phyloP scores from a whole-genome alignment of 2,888 invertebrate genomes.

The Cistogaster globosa region DNA sequence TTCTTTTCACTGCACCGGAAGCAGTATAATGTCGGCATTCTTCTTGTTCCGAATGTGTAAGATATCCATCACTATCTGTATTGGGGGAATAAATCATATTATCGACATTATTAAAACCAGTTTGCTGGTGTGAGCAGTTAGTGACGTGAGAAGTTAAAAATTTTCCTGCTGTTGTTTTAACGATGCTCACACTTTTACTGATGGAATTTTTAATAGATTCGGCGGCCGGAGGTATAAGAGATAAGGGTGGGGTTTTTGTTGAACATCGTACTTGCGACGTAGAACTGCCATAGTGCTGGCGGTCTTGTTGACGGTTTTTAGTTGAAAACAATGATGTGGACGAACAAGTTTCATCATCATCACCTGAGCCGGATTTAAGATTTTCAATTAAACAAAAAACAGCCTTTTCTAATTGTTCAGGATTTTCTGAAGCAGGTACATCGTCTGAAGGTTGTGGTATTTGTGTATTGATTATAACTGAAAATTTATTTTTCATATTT shows the following conservation, averaged over 20 bases:
- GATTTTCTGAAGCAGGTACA: constrained; percentile 87
- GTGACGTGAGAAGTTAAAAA: constrained; percentile 74
- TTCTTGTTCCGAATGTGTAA: constrained; percentile 26
- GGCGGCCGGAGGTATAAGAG: constrained; percentile 82
- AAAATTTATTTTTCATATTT: constrained; percentile 92
- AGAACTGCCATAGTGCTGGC: constrained; percentile 55
- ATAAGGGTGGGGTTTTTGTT: constrained; percentile 80
- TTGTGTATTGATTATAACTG: constrained; percentile 86
- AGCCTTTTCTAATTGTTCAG: constrained; percentile 87
- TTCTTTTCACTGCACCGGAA: constrained; percentile 54
- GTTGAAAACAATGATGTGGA: constrained; percentile 30
- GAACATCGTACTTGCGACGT: constrained; percentile 64
- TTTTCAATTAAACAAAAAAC: constrained; percentile 88
- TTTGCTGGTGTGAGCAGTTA: constrained; percentile 1
- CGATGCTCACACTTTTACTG: constrained; percentile 82
- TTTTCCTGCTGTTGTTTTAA: constrained; percentile 79
- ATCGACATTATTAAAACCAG: constrained; percentile 2
- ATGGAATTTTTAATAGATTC: constrained; percentile 82
- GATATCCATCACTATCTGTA: constrained; percentile 26
- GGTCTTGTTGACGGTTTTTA: constrained; percentile 34
- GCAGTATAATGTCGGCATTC: background rate
- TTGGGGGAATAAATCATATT: constrained; percentile 5
- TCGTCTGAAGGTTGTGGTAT: constrained; percentile 81
- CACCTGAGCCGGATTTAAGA: constrained; percentile 76
- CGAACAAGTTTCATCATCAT: constrained; percentile 69